A percentile compares a stretch with the other conserved stretches of the same genome.
Conservation (phyloP, 2,888 invertebrate species). For the Apodemia zela region DNA sequence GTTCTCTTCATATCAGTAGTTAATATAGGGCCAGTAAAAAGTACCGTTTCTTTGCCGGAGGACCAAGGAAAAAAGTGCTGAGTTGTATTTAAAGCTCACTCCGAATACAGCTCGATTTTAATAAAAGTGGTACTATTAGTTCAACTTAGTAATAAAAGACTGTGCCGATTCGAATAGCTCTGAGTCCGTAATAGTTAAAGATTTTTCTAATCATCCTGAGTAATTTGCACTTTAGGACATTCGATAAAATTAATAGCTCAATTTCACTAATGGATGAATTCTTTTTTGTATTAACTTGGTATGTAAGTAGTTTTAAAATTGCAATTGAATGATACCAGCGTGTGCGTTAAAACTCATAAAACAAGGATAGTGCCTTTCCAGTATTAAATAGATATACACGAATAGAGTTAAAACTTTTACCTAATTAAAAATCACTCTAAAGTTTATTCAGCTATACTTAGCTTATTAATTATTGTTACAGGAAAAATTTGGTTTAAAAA, state of each 20-base stretch:
- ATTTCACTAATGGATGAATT: constrained; percentile 17
- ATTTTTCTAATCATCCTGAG: constrained; percentile 12
- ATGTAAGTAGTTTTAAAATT: constrained; percentile 1
- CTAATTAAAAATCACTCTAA: not conserved
- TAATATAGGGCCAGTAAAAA: constrained; percentile 42
- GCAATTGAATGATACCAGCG: not conserved
- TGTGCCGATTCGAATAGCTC: constrained; percentile 32
- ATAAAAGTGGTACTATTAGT: constrained; percentile 14
- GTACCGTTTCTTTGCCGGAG: constrained; percentile 52
- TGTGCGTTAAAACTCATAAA: constrained; percentile 38
- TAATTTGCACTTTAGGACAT: constrained; percentile 16
- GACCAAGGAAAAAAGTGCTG: constrained; percentile 47
- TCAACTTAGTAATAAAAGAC: constrained; percentile 48
- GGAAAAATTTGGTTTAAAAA: not conserved
- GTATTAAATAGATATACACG: constrained; percentile 21
- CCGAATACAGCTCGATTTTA: not conserved
- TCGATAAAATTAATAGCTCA: constrained; percentile 16
- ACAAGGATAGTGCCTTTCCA: constrained; percentile 75
- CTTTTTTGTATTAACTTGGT: constrained; percentile 1
- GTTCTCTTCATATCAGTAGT: constrained; percentile 71
- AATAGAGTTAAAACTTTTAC: constrained; percentile 36
- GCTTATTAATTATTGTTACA: not conserved
- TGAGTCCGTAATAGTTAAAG: constrained; percentile 8
- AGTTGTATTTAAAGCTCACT: constrained; percentile 16
- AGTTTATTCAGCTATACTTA: not conserved